Conservation (phyloP, 2,797 vertebrate species). For the Xenops minutus region DNA sequence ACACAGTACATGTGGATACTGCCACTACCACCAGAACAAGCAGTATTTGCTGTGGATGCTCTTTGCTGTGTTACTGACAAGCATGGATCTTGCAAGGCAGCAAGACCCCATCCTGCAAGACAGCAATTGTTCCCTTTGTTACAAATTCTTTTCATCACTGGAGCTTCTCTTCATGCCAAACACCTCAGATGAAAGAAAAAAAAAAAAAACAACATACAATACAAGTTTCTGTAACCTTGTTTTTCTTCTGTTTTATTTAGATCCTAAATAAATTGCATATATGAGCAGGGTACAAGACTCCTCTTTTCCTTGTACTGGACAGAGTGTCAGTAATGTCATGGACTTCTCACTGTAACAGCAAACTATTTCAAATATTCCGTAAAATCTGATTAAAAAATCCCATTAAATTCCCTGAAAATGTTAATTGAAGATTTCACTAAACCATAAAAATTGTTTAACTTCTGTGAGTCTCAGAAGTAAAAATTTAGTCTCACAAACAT, state of each 20-base stretch:
- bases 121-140: not conserved
- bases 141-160: not conserved
- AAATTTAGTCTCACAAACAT: not conserved
- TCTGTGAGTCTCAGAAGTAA: not conserved
- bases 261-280: not conserved
- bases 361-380: not conserved
- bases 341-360: not conserved
- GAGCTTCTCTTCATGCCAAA: not conserved
- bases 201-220: too few species aligned
- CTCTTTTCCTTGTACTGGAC: not conserved
- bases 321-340: not conserved
- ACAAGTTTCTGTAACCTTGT: not conserved
- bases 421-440: not conserved
- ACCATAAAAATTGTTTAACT: not conserved
- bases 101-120: too few species aligned
- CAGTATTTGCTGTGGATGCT: not conserved
- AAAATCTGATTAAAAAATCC: not conserved
- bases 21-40: rapidly evolving
- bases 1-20: not conserved
- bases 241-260: not conserved
- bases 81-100: too few species aligned
- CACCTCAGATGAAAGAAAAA: not conserved
- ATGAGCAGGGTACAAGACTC: not conserved
- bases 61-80: not conserved
- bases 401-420: not conserved